phyloP scores from a whole-genome alignment of 2,797 vertebrate genomes.

The Phylloscopus collybita region DNA sequence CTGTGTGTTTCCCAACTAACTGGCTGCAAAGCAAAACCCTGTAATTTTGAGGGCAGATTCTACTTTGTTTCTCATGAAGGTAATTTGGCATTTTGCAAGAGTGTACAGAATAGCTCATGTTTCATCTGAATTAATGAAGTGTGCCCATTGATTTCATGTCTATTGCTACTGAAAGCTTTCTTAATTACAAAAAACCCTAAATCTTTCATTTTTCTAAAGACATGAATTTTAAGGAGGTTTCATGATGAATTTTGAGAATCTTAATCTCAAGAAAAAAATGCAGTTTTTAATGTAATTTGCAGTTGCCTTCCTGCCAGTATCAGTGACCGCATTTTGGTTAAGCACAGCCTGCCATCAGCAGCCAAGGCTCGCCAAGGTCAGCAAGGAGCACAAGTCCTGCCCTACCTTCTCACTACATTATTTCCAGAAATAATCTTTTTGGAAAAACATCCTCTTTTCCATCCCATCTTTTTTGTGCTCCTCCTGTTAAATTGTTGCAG shows the following conservation, averaged over 20 bases:
- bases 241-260: background rate
- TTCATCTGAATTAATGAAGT: background rate
- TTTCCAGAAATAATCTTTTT: background rate
- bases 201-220: background rate
- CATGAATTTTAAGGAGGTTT: background rate
- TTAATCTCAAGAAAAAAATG: background rate
- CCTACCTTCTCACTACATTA: background rate
- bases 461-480: background rate
- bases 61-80: background rate
- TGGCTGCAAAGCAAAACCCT: background rate
- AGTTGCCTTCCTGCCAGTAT: background rate
- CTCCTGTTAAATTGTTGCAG: background rate
- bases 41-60: background rate
- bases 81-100: background rate
- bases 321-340: background rate
- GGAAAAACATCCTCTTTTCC: background rate
- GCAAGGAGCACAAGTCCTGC: background rate
- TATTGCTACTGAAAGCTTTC: background rate
- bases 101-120: background rate
- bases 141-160: background rate
- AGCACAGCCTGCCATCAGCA: background rate
- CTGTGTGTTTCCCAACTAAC: fast-evolving
- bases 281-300: fast-evolving
- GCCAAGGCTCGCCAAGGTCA: fast-evolving
- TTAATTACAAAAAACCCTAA: background rate